Evolutionary conservation across 2,888 invertebrate genomes (phyloP).

Genomic region (Mactromeris polynyma): DNA sequence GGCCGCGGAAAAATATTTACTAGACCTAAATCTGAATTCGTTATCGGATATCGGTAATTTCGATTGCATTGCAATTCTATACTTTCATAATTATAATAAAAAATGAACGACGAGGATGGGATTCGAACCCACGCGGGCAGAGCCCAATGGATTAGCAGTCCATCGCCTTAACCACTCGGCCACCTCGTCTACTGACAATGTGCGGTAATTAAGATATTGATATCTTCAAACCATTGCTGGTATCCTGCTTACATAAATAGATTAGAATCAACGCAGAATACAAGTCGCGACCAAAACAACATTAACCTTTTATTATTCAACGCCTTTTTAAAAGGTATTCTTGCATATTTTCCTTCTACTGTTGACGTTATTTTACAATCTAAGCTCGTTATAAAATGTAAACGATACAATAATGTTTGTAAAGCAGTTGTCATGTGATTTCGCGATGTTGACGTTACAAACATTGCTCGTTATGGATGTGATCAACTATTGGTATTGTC

Average conservation of each 20-base stretch:
- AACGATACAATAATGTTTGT: neutral
- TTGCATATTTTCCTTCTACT: neutral
- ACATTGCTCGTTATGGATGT: too few relatives aligned
- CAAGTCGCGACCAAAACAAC: neutral
- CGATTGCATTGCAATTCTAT: too few relatives aligned
- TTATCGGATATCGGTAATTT: too few relatives aligned
- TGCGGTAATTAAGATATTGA: too few relatives aligned
- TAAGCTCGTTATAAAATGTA: neutral
- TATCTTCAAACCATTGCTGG: too few relatives aligned
- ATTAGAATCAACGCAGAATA: neutral
- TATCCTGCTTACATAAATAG: neutral
- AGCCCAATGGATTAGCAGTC: constrained; percentile 95
- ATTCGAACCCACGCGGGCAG: constrained; percentile 95
- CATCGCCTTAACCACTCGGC: constrained; percentile 95
- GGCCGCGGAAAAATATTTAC: too few relatives aligned
- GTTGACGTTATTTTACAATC: neutral
- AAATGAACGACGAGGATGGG: constrained; percentile 89
- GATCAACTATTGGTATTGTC: too few relatives aligned
- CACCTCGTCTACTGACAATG: constrained; percentile 90
- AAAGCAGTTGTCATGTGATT: neutral
- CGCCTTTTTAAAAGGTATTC: neutral
- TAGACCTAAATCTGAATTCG: too few relatives aligned
- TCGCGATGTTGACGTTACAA: neutral
- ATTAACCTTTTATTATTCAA: too few relatives aligned
- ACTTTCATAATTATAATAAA: too few relatives aligned